Percentiles rank a stretch among this genome's conserved stretches.
These are phyloP conservation scores for Columba livia DNA, from an alignment of 2,113 vertebrate species.

Conservation along the genomic window DNA sequence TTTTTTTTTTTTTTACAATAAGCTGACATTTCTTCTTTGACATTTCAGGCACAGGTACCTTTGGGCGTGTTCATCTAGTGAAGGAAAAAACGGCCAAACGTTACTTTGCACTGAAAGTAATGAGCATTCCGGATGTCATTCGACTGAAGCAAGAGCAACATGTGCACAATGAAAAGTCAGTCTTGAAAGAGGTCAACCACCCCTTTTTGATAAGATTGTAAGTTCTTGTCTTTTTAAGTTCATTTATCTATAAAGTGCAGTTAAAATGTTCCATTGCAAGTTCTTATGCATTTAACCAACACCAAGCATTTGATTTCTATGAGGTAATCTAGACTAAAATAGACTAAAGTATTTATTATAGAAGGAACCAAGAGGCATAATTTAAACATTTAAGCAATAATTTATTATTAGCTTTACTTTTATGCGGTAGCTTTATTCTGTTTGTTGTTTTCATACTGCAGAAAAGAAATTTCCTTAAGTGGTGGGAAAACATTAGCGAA, in stretches of 20 bases:
- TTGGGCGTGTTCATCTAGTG: slow-evolving; percentile 93
- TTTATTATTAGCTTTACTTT: not conserved
- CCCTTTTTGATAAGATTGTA: slow-evolving; percentile 93
- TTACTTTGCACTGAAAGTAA: slow-evolving; percentile 92
- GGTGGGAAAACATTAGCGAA: not conserved
- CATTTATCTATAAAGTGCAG: not conserved
- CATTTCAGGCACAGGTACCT: slow-evolving; percentile 89
- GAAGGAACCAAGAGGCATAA: not conserved
- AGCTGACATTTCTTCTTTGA: not conserved
- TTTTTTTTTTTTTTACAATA: not conserved
- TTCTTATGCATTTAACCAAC: not conserved
- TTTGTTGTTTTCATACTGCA: not conserved
- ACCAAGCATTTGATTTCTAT: not conserved
- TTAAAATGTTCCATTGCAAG: not conserved
- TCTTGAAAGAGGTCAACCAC: slow-evolving; percentile 90
- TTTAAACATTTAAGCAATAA: not conserved
- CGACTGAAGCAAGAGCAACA: slow-evolving; percentile 96
- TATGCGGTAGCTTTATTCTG: not conserved
- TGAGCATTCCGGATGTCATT: slow-evolving; percentile 95
- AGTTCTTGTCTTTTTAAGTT: slow-evolving; percentile 64
- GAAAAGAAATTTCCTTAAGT: not conserved
- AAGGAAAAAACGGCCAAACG: slow-evolving; percentile 81
- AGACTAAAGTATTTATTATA: not conserved
- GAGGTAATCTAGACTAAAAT: not conserved
- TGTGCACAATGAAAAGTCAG: slow-evolving; percentile 95